Conservation (phyloP, 2,888 invertebrate genomes). For the Miltochrista miniata region DNA sequence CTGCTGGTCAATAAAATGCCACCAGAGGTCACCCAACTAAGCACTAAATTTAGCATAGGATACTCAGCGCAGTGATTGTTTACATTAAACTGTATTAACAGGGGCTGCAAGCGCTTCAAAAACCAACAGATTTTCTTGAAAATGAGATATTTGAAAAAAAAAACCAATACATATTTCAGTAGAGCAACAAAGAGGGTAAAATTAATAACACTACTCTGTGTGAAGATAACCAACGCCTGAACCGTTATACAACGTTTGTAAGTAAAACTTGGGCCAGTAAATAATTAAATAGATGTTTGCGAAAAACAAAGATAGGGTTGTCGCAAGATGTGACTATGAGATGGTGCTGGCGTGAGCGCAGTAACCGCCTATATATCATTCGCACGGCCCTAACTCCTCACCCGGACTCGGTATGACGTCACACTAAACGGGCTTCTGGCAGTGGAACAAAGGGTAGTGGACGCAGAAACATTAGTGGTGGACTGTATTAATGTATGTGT, state of each 20-base stretch:
- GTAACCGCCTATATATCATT: slow-evolving; percentile 54
- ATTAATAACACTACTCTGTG: slow-evolving; percentile 12
- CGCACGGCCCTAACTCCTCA: slow-evolving; percentile 28
- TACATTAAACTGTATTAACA: too few relatives aligned
- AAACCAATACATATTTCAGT: slow-evolving; percentile 13
- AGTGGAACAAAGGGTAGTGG: slow-evolving; percentile 45
- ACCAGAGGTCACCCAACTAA: too few relatives aligned
- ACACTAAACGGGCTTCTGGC: slow-evolving; percentile 43
- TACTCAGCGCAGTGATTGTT: too few relatives aligned
- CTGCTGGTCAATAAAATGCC: too few relatives aligned
- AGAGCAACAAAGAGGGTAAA: background rate
- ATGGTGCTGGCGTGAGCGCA: slow-evolving; percentile 27
- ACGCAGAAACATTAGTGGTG: slow-evolving; percentile 44
- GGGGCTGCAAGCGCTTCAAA: too few relatives aligned
- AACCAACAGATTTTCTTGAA: too few relatives aligned
- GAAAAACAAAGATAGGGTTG: slow-evolving; percentile 27
- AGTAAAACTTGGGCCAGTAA: slow-evolving; percentile 7
- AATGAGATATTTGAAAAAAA: slow-evolving; percentile 12
- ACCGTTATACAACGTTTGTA: slow-evolving; percentile 7
- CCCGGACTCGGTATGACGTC: slow-evolving; percentile 41
- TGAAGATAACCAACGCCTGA: background rate
- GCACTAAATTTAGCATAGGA: too few relatives aligned
- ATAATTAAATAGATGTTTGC: slow-evolving; percentile 24
- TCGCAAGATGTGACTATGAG: slow-evolving; percentile 26
- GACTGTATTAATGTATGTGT: too few relatives aligned